phyloP scores from a whole-genome alignment of 2,888 invertebrate genomes.

The Limenitis camilla region DNA sequence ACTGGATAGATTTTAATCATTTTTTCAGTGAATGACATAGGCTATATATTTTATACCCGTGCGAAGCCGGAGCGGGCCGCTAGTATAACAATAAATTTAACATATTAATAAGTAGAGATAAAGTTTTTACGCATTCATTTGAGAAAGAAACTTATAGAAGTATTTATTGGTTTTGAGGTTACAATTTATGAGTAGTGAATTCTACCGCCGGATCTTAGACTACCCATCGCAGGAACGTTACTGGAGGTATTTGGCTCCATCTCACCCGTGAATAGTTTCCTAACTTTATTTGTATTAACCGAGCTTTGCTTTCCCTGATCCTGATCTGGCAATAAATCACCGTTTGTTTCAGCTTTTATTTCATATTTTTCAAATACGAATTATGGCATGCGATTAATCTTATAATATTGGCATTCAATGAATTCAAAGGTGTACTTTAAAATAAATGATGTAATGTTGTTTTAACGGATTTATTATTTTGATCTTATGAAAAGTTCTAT shows the following conservation, averaged over 20 bases:
- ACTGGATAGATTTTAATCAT: no score
- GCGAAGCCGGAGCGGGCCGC: no score
- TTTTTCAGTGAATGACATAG: no score
- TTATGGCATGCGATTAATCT: conserved; percentile 4
- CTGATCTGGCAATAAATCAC: conserved; percentile 6
- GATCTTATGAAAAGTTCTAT: no score
- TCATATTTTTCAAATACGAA: conserved; percentile 5
- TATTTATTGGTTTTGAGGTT: not conserved
- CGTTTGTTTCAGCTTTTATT: conserved; percentile 4
- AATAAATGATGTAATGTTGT: no score
- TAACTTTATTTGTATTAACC: conserved; percentile 41
- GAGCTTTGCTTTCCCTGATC: conserved; percentile 5
- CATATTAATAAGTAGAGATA: no score
- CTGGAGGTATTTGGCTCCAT: conserved; percentile 46
- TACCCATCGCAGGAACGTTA: conserved; percentile 22
- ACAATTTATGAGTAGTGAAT: not conserved
- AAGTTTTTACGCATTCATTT: no score
- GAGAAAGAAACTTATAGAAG: no score
- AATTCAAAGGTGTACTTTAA: no score
- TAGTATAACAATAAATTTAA: no score
- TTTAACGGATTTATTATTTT: no score
- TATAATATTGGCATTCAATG: conserved; percentile 4
- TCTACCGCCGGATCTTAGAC: conserved; percentile 6
- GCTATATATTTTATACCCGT: no score
- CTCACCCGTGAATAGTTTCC: conserved; percentile 47